phyloP scores from a whole-genome alignment of 1,140 invertebrate genomes.

The Macrocentrus cingulum region DNA sequence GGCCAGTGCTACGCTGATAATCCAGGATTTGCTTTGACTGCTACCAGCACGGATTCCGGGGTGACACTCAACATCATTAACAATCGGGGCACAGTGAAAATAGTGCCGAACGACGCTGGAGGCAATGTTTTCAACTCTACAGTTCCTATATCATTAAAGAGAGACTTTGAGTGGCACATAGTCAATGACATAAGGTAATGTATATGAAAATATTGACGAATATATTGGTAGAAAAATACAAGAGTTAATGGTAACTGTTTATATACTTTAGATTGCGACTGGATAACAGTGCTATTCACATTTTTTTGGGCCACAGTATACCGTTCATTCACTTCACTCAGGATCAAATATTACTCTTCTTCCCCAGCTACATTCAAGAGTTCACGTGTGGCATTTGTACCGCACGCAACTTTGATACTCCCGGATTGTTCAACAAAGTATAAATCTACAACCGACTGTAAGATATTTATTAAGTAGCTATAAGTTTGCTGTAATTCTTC shows the following conservation, averaged over 20 bases:
- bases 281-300: constrained; percentile 43
- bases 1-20: constrained; percentile 51
- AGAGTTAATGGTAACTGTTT: too few relatives aligned
- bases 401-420: constrained; percentile 26
- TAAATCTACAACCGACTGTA: constrained; percentile 15
- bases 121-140: constrained; percentile 46
- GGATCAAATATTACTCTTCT: constrained; percentile 51
- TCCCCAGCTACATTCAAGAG: constrained; percentile 52
- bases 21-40: constrained; percentile 47
- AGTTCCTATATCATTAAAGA: constrained; percentile 36
- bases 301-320: constrained; percentile 45
- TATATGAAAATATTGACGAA: background rate
- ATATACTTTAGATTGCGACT: constrained; percentile 44
- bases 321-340: constrained; percentile 52
- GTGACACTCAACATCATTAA: constrained; percentile 47
- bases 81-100: constrained; percentile 45
- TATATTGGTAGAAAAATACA: too few relatives aligned
- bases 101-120: constrained; percentile 38
- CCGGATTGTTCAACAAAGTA: constrained; percentile 39
- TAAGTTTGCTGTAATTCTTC: constrained; percentile 1
- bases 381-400: constrained; percentile 52
- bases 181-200: constrained; percentile 50
- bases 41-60: constrained; percentile 34
- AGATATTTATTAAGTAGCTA: constrained; percentile 10
- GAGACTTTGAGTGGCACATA: constrained; percentile 43